Evolutionary conservation across 2,797 vertebrate species (phyloP).

Genomic region (Lophotriccus pileatus): DNA sequence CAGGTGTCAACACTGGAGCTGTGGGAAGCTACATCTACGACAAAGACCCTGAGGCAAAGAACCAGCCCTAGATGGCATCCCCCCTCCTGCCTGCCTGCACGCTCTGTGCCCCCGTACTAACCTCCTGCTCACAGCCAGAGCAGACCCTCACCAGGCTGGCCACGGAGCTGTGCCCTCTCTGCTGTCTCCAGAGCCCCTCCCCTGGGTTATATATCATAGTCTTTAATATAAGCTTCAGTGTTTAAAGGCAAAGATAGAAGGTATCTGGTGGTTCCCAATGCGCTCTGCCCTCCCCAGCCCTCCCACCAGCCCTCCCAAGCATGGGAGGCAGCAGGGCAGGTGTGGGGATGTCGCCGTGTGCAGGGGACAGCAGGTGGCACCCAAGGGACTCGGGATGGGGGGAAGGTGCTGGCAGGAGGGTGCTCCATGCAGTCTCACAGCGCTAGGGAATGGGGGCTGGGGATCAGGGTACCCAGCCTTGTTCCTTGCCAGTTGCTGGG

Average conservation of each 20-base stretch:
- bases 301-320: fast-evolving
- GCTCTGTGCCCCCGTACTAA: slow-evolving; percentile 39
- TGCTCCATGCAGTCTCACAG: neutral
- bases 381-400: neutral
- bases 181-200: neutral
- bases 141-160: slow-evolving; percentile 16
- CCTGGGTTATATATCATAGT: slow-evolving; percentile 13
- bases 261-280: slow-evolving; percentile 25
- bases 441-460: neutral
- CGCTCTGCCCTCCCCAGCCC: neutral
- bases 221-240: slow-evolving; percentile 57
- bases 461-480: neutral
- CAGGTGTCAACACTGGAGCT: slow-evolving; percentile 96
- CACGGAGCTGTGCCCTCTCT: slow-evolving; percentile 13
- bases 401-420: neutral
- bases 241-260: slow-evolving; percentile 37
- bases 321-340: fast-evolving
- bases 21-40: slow-evolving; percentile 99
- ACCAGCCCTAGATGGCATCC: slow-evolving; percentile 77
- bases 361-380: neutral
- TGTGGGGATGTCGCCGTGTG: neutral
- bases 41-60: slow-evolving; percentile 87
- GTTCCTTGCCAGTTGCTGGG: neutral
- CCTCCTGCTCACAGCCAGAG: neutral
- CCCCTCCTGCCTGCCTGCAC: neutral